phyloP scores from a whole-genome alignment of 2,888 invertebrate genomes.

The Arenicola marina region DNA sequence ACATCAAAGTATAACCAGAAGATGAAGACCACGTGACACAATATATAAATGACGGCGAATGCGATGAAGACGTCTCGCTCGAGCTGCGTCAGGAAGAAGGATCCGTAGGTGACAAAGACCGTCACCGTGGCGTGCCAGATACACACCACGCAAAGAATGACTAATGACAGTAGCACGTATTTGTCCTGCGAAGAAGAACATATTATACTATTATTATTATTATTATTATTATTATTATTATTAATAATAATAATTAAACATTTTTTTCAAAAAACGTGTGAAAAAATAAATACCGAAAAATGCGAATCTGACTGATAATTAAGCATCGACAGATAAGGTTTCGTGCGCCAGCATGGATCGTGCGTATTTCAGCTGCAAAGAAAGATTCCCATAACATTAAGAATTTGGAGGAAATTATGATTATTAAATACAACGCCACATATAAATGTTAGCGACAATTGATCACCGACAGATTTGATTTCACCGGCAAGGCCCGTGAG shows the following conservation, averaged over 20 bases:
- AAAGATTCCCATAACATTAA: too few species aligned
- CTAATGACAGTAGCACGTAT: slow-evolving; percentile 53
- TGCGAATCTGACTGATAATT: too few species aligned
- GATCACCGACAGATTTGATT: too few species aligned
- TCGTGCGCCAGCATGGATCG: too few species aligned
- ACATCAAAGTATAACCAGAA: slow-evolving; percentile 58
- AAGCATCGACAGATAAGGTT: too few species aligned
- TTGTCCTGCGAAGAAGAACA: slow-evolving; percentile 45
- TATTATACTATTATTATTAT: too few species aligned
- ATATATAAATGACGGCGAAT: slow-evolving; percentile 50
- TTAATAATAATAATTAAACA: neutral
- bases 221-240: neutral
- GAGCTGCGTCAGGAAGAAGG: slow-evolving; percentile 29
- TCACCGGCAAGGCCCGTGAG: too few species aligned
- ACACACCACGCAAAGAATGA: slow-evolving; percentile 51
- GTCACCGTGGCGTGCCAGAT: slow-evolving; percentile 55
- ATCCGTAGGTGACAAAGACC: slow-evolving; percentile 31
- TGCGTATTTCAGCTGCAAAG: too few species aligned
- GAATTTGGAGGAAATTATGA: too few species aligned
- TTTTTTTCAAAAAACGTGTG: neutral
- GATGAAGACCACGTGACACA: slow-evolving; percentile 56
- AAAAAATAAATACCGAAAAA: too few species aligned
- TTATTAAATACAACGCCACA: neutral
- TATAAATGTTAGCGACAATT: too few species aligned
- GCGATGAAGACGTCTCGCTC: slow-evolving; percentile 54